Percentiles rank a stretch among this genome's conserved stretches.
These are phyloP conservation scores for Clupea harengus DNA, from an alignment of 2,113 vertebrate genomes.

Conservation along the genomic window DNA sequence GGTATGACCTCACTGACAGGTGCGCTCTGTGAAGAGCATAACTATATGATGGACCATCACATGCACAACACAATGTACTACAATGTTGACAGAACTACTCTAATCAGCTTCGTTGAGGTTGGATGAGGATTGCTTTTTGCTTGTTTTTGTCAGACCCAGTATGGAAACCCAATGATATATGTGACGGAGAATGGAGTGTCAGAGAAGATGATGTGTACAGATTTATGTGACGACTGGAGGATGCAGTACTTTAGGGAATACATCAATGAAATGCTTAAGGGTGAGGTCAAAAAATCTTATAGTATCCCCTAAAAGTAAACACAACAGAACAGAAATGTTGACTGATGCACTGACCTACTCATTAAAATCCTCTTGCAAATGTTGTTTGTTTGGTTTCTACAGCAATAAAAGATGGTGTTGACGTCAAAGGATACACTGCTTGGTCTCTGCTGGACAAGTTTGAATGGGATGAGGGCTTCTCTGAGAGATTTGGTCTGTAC, in stretches of 20 bases:
- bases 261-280: conserved; percentile 90
- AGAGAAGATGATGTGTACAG: conserved; percentile 75
- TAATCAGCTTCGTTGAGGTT: not conserved
- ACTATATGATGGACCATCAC: not conserved
- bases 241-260: conserved; percentile 86
- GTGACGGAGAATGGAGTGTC: conserved; percentile 88
- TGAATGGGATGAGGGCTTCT: conserved; percentile 88
- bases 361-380: not conserved
- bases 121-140: not conserved
- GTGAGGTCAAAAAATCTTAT: conserved; percentile 57
- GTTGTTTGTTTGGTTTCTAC: conserved; percentile 7
- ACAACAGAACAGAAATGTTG: not conserved
- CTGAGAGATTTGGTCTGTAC: conserved; percentile 85
- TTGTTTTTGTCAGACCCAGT: conserved; percentile 75
- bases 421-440: conserved; percentile 83
- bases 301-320: not conserved
- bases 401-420: conserved; percentile 85
- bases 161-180: conserved; percentile 82
- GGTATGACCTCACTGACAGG: conserved; percentile 59
- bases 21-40: not conserved
- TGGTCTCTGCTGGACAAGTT: conserved; percentile 91
- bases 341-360: not conserved
- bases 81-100: not conserved
- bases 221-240: conserved; percentile 86
- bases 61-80: not conserved